Evolutionary conservation across 2,113 vertebrate genomes (phyloP), one percentile per base, ranked within the genome.

Genomic region (Tamias sibiricus): DNA sequence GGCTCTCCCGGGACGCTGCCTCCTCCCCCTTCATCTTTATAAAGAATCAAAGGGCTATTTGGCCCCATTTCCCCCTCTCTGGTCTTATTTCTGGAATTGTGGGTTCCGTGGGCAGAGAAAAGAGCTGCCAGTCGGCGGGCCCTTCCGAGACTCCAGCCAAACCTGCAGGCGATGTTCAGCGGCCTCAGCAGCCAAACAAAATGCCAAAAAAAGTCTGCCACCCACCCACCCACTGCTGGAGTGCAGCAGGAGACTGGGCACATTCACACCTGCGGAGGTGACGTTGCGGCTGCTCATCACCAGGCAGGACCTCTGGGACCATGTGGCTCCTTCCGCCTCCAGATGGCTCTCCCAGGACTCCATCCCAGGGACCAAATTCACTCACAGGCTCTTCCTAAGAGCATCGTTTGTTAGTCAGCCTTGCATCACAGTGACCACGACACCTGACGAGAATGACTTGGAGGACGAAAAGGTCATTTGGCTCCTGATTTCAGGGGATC

Each of bases 81-180:
- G 44, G 35, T 90, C 80, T 76, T 42, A 13, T 44, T 89, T 47
- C 37, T 77, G 79, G 20, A 54, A 42, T 30, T 30, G 1, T 7
- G 17, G 35, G 17, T 52, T 77, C 37, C 0, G 9, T 0, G 12
- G 35, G 4, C 35, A 74, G 71, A 35, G 42, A 14, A 57, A 52
- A 30, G 12, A 74, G n/a, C 16, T 20, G 11, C 37, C 3, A 2
- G 35, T 57, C 12, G 17, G 6, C 6, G 4, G 32, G 2, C 14
- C 42, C 74, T 52, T 52, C 20, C 24, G 52, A n/a, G 68, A 52
- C 32, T n/a, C 66, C 44, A 30, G 37, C 26, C 59, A 14, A 14
- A 44, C 24, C 0, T 0, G 1, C 6, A 3, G 22, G 37, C 4
- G 9, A 72, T 4, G 49, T 35, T 44, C 68, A 40, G 0, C 8